Conservation (phyloP, 2,888 invertebrate genomes). For the Volucella bombylans region DNA sequence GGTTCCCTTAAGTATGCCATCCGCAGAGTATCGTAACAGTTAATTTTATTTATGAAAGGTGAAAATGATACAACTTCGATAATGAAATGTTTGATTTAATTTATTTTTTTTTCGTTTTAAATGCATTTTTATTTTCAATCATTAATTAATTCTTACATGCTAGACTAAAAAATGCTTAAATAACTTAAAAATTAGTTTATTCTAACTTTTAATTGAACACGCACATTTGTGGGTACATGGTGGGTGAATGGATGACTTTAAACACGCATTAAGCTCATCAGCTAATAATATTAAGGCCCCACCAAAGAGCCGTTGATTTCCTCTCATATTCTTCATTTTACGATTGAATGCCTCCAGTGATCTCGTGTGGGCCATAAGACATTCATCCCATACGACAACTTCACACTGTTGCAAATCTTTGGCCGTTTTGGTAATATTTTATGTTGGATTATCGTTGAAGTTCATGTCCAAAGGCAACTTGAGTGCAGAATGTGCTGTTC, state of each 20-base stretch:
- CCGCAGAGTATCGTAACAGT: too few relatives aligned
- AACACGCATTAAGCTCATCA: neutral
- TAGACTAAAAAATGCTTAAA: too few relatives aligned
- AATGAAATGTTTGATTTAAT: too few relatives aligned
- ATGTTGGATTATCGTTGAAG: constrained; percentile 3
- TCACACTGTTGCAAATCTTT: constrained; percentile 10
- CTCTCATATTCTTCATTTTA: constrained; percentile 23
- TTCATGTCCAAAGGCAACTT: constrained; percentile 49
- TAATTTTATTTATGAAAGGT: too few relatives aligned
- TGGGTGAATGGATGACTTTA: neutral
- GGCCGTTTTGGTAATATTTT: too few relatives aligned
- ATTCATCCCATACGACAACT: constrained; percentile 23
- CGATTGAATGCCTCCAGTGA: constrained; percentile 27
- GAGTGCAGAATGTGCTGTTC: constrained; percentile 50
- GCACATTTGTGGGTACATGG: constrained; percentile 8
- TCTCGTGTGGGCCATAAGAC: constrained; percentile 8
- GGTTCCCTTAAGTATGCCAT: too few relatives aligned
- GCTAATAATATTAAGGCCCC: neutral
- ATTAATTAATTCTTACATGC: too few relatives aligned
- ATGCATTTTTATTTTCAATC: too few relatives aligned
- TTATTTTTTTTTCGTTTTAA: too few relatives aligned
- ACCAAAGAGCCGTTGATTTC: neutral
- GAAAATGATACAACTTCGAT: too few relatives aligned
- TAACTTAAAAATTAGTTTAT: too few relatives aligned
- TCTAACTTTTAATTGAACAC: neutral